Percentiles rank a stretch among this genome's conserved stretches.
These are phyloP conservation scores for Chrosomus eos DNA, from an alignment of 2,797 vertebrate genomes.

Conservation along the genomic window DNA sequence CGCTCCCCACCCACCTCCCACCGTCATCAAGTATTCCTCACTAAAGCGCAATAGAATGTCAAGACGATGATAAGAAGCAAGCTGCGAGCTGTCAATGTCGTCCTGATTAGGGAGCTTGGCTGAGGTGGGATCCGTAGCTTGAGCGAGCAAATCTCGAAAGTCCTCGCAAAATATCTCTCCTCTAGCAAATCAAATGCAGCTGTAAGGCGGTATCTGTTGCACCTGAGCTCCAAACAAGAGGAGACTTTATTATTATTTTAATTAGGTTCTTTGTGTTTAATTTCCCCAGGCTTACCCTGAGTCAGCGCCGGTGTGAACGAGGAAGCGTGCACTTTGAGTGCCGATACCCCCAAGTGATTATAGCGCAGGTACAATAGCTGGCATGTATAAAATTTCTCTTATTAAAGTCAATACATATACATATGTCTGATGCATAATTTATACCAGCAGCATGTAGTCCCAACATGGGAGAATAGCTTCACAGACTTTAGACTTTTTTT, in stretches of 20 bases:
- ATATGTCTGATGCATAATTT: conserved; percentile 85
- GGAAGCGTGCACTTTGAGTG: conserved; percentile 61
- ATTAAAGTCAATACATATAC: conserved; percentile 83
- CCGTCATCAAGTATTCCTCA: conserved; percentile 68
- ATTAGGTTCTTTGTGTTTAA: conserved; percentile 76
- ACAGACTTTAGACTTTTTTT: conserved; percentile 68
- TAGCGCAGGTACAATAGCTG: conserved; percentile 76
- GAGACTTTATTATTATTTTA: conserved; percentile 78
- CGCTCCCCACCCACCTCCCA: background rate
- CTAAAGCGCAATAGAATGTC: conserved; percentile 64
- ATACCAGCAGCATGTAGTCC: conserved; percentile 73
- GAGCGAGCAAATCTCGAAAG: conserved; percentile 68
- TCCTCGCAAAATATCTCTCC: conserved; percentile 67
- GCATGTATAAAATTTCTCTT: conserved; percentile 76
- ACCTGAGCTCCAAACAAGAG: conserved; percentile 68
- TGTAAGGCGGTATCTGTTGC: conserved; percentile 55
- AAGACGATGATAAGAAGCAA: conserved; percentile 64
- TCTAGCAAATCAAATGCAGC: conserved; percentile 66
- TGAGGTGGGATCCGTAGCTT: conserved; percentile 66
- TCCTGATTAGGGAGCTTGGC: conserved; percentile 71
- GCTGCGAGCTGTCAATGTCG: conserved; percentile 65
- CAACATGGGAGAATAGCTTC: conserved; percentile 75
- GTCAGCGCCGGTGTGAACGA: conserved; percentile 37
- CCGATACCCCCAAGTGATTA: conserved; percentile 75
- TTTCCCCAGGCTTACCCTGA: conserved; percentile 63